A percentile compares a stretch with the other conserved stretches of the same genome.
Evolutionary conservation across 2,888 invertebrate species (phyloP).

Genomic region (Girardia tigrina): DNA sequence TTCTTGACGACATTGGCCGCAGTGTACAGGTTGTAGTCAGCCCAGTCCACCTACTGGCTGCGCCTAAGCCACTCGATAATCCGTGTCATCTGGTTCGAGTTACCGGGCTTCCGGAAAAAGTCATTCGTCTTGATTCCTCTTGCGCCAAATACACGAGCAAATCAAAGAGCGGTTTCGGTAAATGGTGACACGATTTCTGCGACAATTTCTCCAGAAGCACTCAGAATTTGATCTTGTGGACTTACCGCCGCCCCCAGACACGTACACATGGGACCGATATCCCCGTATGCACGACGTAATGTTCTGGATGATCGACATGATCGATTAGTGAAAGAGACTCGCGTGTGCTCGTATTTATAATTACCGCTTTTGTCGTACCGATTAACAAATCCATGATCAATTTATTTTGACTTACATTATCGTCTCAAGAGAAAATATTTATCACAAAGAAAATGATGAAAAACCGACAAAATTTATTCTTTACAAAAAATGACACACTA

Average conservation of each 20-base stretch:
- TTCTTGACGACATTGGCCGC: conserved; percentile 1
- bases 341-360: too few species aligned
- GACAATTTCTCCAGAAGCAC: conserved; percentile 11
- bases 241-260: conserved; percentile 10
- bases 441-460: too few species aligned
- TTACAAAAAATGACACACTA: too few species aligned
- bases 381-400: too few species aligned
- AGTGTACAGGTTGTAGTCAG: not conserved
- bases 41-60: not conserved
- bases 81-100: not conserved
- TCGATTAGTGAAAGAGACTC: too few species aligned
- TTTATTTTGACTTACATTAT: too few species aligned
- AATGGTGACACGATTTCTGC: conserved; percentile 4
- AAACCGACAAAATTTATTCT: too few species aligned
- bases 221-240: conserved; percentile 4
- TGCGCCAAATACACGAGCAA: not conserved
- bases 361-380: too few species aligned
- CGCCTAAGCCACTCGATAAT: not conserved
- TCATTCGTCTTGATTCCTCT: conserved; percentile 13
- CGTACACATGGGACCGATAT: not conserved
- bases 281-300: not conserved
- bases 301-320: conserved; percentile 8
- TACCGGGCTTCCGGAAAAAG: conserved; percentile 6
- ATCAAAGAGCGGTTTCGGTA: conserved; percentile 24
- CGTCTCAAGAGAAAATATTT: too few species aligned